A percentile compares a stretch with the other conserved stretches of the same genome.
Evolutionary conservation across 2,113 vertebrate genomes (phyloP).

Genomic region (Tragelaphus buxtoni): DNA sequence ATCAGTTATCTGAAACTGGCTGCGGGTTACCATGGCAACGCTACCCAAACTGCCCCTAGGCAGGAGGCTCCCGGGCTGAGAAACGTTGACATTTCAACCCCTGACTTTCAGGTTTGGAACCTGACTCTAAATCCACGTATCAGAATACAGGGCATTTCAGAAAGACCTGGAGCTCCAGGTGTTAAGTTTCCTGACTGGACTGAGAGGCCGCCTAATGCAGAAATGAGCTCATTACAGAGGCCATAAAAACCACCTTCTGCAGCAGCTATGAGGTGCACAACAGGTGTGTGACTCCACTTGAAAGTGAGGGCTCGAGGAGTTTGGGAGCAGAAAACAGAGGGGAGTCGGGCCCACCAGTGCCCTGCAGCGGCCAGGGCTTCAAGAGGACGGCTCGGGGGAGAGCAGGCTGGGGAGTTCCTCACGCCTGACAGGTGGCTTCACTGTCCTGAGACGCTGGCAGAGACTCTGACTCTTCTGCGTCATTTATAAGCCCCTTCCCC

Average conservation of each 20-base stretch:
- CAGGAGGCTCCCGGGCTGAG: neutral
- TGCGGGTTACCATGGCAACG: slow-evolving; percentile 44
- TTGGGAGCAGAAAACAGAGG: too few relatives aligned
- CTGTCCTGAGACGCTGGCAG: neutral
- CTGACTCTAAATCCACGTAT: neutral
- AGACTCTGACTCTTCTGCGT: neutral
- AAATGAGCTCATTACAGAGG: neutral
- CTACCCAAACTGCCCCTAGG: neutral
- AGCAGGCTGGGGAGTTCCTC: neutral
- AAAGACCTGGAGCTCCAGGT: neutral
- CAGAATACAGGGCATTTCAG: neutral
- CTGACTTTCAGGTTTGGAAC: neutral
- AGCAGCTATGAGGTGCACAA: neutral
- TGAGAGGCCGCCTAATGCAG: neutral
- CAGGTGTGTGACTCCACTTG: neutral
- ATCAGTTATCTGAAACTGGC: neutral
- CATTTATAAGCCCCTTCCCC: accelerated
- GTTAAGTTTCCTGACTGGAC: neutral
- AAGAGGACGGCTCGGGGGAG: accelerated
- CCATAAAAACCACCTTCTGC: neutral
- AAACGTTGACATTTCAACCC: neutral
- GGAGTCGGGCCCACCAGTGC: accelerated
- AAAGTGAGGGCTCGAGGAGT: neutral
- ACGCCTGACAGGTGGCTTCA: neutral
- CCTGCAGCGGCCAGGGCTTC: accelerated